Base-by-base conservation (phyloP, 2,113 vertebrate species). In the Merops nubicus region DNA sequence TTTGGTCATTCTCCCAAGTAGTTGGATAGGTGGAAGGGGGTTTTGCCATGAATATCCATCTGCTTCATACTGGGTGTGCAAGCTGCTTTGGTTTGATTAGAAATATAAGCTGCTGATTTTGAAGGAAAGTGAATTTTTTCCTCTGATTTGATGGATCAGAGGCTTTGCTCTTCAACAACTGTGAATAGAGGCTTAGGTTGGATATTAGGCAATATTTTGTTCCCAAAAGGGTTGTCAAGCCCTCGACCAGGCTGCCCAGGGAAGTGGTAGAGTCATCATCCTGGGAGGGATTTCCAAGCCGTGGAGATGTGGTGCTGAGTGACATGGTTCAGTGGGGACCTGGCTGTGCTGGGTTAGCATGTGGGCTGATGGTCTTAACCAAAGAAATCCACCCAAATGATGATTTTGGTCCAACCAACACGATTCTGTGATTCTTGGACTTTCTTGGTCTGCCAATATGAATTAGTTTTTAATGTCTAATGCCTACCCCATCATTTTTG, bases 401-500 rank as follows among this genome's bases (percentile, higher is more conserved):
- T 54, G 53, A 56, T 33, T 18, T n/a, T n/a, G n/a, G n/a, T n/a
- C 54, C 54, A 21, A 56, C 31, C 31, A 56, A 56, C 33, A 56
- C 13, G 31, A 56, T 56, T 56, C 54, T 56, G 33, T 56, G 54
- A 31, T 56, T 54, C 53, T 54, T 31, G 31, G 16, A 88, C 95
- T 88, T 86, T 33, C 56, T 76, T 7, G 40, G 64, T 36, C 63
- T 96, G 88, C 64, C 82, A 94, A 47, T 23, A 23, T 36, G 67
- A 90, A 93, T 85, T 89, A 80, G 74, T 91, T 93, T 93, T 94
- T 91, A 88, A 93, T 67, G 75, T 7, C 0, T 77, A 91, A 67
- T 63, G 78, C 57, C 54, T 93, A 36, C 75, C 45, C 78, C 23
- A 36, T 76, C 68, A 54, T n/a, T 73, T 88, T 45, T 81, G 2